Evolutionary conservation across 2,113 vertebrate genomes (phyloP).

Genomic region (Perca flavescens): DNA sequence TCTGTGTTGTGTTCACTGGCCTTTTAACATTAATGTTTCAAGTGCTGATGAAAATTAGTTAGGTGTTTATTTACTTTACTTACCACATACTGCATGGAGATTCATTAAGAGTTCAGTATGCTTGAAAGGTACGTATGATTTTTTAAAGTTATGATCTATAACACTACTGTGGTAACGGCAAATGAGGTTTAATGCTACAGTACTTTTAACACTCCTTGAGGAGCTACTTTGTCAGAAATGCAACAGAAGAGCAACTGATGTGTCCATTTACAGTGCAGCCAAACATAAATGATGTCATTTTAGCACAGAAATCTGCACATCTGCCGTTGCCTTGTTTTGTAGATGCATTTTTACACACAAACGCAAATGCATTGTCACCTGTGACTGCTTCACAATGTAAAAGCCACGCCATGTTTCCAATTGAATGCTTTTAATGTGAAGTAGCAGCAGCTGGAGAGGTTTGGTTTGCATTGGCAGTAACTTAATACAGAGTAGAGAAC

Average conservation of each 20-base stretch:
- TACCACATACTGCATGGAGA: not conserved
- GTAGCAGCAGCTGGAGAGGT: not conserved
- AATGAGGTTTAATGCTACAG: not conserved
- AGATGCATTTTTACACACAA: not conserved
- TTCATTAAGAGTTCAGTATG: not conserved
- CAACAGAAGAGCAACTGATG: not conserved
- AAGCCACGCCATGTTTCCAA: not conserved
- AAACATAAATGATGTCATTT: not conserved
- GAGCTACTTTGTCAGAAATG: not conserved
- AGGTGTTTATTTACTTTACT: not conserved
- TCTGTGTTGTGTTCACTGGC: not conserved
- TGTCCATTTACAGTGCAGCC: not conserved
- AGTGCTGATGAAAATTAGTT: not conserved
- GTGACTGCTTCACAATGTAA: not conserved
- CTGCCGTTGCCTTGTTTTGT: not conserved
- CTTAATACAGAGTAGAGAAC: no score
- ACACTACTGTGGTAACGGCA: not conserved
- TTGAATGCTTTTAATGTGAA: not conserved
- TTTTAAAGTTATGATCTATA: not conserved
- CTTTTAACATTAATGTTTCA: not conserved
- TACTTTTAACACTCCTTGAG: not conserved
- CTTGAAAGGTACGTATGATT: not conserved
- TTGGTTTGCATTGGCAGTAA: not conserved
- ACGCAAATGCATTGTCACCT: not conserved
- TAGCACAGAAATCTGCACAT: not conserved